Base-by-base conservation (phyloP, 2,888 invertebrate genomes). In the Epirrita christyi region DNA sequence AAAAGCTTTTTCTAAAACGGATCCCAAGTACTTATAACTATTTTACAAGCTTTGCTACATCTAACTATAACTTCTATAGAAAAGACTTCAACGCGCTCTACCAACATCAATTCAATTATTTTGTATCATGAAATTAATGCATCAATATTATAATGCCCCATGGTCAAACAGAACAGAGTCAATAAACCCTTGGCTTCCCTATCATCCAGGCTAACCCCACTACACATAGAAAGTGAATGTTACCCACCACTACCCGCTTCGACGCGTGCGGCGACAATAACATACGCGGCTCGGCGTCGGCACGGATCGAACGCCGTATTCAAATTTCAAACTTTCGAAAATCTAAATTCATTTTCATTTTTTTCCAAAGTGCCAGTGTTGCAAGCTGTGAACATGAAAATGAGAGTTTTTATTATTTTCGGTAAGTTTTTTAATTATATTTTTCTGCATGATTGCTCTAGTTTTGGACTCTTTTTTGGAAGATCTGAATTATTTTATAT, bases 171-270 rank as follows among this genome's bases (percentile, higher is more conserved):
- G 29, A 48, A n/a, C 74, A 54, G 76, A 79, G 86, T 86, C 87
- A 89, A 85, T 83, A 88, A 86, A 87, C 87, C 87, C 83, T 84
- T 68, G 63, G 75, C 77, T 88, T 88, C 84, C 89, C 83, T 76
- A 67, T 78, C 70, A 70, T 83, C 82, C 85, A 73, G 77, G 73
- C 73, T 72, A 74, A 73, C 89, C 88, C 88, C 88, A 82, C 90
- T 78, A 87, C 75, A 14, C n/a, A 27, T 88, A 88, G 91, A 92
- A 92, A 92, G 91, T 91, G 91, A 92, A 90, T 76, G 91, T 83
- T 75, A 59, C 61, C 76, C 72, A 70, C 71, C 75, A 77, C 75
- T 61, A 63, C 64, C 60, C 67, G 63, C 66, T 56, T 64, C 68
- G 63, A 67, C 70, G 73, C 75, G 63, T 66, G 74, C 73, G 78